A percentile compares a stretch with the other conserved stretches of the same genome.
Evolutionary conservation across 2,888 invertebrate genomes (phyloP).

Genomic region (Dynastes maya): DNA sequence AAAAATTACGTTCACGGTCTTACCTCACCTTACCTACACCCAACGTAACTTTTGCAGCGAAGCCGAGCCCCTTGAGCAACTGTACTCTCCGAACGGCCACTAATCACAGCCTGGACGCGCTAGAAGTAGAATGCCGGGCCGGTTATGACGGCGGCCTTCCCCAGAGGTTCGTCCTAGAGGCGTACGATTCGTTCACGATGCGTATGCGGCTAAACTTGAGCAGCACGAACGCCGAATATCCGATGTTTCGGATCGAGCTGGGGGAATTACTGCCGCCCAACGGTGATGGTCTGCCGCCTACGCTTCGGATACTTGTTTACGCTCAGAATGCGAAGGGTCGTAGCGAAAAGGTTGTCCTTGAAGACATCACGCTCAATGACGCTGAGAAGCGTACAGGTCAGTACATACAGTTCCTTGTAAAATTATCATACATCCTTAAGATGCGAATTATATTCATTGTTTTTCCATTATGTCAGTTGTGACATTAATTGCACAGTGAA

Average conservation of each 20-base stretch:
- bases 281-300: constrained; percentile 71
- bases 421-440: no score
- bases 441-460: no score
- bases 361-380: constrained; percentile 90
- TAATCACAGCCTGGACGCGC: constrained; percentile 73
- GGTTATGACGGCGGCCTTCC: constrained; percentile 93
- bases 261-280: constrained; percentile 76
- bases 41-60: constrained; percentile 72
- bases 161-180: constrained; percentile 88
- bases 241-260: constrained; percentile 78
- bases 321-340: constrained; percentile 90
- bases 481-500: no score
- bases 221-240: constrained; percentile 74
- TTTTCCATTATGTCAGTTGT: no score
- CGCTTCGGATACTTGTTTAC: constrained; percentile 85
- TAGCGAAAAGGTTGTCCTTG: constrained; percentile 85
- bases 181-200: constrained; percentile 83
- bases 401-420: constrained; percentile 45
- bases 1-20: constrained; percentile 30
- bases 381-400: constrained; percentile 89
- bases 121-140: constrained; percentile 88
- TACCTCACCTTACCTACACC: neutral
- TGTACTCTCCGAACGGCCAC: constrained; percentile 85
- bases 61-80: constrained; percentile 87
- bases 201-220: constrained; percentile 81